These are phyloP conservation scores for Cryptomyrus ogoouensis DNA, from an alignment of 2,113 vertebrate genomes.

Conservation along the genomic window DNA sequence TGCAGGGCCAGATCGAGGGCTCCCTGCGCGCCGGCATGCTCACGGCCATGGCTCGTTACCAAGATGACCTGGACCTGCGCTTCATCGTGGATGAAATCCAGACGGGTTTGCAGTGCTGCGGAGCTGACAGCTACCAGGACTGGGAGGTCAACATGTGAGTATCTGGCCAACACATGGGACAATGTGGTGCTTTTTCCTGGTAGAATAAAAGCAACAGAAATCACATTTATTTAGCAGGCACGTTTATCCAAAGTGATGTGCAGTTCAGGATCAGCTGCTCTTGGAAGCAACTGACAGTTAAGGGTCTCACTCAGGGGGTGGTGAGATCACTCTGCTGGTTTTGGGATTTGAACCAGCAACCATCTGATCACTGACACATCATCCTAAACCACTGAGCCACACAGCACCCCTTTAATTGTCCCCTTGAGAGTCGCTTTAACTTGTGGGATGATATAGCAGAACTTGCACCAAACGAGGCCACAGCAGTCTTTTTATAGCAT, in stretches of 20 bases:
- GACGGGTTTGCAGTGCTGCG: slow-evolving; percentile 74
- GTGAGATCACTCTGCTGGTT: neutral
- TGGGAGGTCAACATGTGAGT: slow-evolving; percentile 86
- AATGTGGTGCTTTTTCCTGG: neutral
- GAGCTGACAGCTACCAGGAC: slow-evolving; percentile 73
- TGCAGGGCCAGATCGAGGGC: slow-evolving; percentile 52
- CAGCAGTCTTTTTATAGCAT: neutral
- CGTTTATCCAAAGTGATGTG: neutral
- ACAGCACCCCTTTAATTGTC: neutral
- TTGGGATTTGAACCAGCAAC: neutral
- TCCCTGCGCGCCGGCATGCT: slow-evolving; percentile 58
- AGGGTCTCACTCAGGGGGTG: neutral
- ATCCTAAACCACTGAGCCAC: neutral
- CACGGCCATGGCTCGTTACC: slow-evolving; percentile 71
- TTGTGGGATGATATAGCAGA: neutral
- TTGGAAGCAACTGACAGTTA: neutral
- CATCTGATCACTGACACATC: neutral
- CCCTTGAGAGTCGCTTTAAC: neutral
- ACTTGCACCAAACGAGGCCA: neutral
- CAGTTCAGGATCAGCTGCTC: neutral
- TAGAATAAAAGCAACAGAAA: neutral
- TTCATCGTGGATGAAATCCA: slow-evolving; percentile 86
- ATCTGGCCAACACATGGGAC: neutral
- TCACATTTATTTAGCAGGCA: neutral
- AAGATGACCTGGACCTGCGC: slow-evolving; percentile 75